phyloP scores from a whole-genome alignment of 2,113 vertebrate species.

The Leiothrix lutea region DNA sequence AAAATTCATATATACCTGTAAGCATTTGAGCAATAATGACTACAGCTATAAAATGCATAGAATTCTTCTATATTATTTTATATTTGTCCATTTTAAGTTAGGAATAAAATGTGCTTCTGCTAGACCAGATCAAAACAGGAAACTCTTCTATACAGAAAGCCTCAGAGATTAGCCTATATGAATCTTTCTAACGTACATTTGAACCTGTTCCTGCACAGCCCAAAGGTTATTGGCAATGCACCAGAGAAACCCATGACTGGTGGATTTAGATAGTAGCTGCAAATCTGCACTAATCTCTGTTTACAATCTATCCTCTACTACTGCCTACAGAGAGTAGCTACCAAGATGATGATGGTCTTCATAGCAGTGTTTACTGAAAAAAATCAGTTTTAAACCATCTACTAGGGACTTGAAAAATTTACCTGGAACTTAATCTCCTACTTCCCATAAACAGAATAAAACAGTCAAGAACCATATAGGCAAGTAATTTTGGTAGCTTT shows the following conservation, averaged over 20 bases:
- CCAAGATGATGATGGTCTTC: background rate
- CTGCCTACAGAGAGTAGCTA: background rate
- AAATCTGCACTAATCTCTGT: conserved; percentile 45
- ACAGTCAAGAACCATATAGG: background rate
- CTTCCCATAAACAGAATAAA: background rate
- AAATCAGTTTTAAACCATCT: background rate
- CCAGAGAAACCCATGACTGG: conserved; percentile 7
- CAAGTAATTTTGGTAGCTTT: background rate
- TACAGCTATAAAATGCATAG: background rate
- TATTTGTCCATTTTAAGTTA: background rate
- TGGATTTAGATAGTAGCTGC: conserved; percentile 16
- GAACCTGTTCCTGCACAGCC: background rate
- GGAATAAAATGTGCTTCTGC: background rate
- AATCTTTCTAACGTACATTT: background rate
- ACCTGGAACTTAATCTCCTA: background rate
- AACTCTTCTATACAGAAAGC: background rate
- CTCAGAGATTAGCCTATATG: background rate
- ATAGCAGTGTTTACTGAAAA: background rate
- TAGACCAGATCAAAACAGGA: background rate
- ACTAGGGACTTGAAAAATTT: background rate
- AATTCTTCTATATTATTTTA: background rate
- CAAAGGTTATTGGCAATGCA: background rate
- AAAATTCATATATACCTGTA: background rate
- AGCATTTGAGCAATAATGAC: background rate
- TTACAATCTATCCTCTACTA: background rate